Evolutionary conservation across 1,140 invertebrate genomes (phyloP), one percentile per base, ranked within the genome.

Genomic region (Drusus annulatus): DNA sequence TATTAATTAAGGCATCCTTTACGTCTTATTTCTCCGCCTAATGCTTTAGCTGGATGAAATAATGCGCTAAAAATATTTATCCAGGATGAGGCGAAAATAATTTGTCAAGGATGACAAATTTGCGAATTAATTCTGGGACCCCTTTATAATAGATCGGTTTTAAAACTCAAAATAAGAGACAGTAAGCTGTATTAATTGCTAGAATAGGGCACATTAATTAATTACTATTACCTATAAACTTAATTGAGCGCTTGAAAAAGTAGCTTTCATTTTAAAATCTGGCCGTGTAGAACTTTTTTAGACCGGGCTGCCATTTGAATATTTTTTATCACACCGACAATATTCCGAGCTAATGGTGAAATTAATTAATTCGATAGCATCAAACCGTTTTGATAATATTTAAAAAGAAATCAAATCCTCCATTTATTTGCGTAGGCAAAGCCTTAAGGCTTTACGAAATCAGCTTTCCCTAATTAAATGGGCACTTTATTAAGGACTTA

Each of bases 401-500:
- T 45, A 45, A 45, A 45, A 45, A 45, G 13, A 74, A 74, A 56
- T 23, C 16, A 54, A 74, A 52, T 8, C 51, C 50, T 52, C 2
- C 21, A n/a, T 56, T 16, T 56, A 74, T 76, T 56, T 56, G 17
- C 74, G 16, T 21, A 23, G 54, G 19, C 50, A 71, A 17, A 71
- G 45, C 68, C 68, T 50, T 28, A 75, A 63, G 21, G 76, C 36
- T 54, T 52, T 25, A 50, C 19, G 58, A 45, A 58, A 71, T 76
- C 63, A 19, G 36, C 50, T 75, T 68, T 74, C 75, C 51, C 76
- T 73, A 81, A 81, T 78, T 79, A 76, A 81, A 81, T 63, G 75
- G 56, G 52, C 28, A 71, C 36, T 78, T 81, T 79, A 81, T 81
- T 81, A 81, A 81, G 80, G 45, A 19, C 73, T 77, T 56, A 60